phyloP scores from a whole-genome alignment of 2,113 vertebrate genomes.

The Ptychochromis oligacanthus region DNA sequence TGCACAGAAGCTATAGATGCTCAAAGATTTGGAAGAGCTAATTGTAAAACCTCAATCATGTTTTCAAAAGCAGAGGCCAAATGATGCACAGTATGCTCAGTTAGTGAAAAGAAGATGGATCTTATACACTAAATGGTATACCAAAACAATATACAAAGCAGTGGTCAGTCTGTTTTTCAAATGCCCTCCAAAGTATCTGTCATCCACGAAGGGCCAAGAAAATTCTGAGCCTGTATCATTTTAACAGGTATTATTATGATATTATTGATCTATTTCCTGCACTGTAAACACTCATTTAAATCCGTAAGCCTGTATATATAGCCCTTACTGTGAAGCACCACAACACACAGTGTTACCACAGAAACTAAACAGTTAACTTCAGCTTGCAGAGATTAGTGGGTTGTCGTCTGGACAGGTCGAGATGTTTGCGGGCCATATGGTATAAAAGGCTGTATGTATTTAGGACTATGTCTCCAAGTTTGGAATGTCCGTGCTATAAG shows the following conservation, averaged over 20 bases:
- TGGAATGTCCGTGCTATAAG: constrained; percentile 57
- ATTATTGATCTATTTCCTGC: constrained; percentile 54
- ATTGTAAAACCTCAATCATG: background rate
- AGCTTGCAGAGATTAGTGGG: constrained; percentile 59
- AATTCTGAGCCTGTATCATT: constrained; percentile 1
- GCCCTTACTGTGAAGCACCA: background rate
- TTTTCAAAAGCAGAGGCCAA: background rate
- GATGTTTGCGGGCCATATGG: constrained; percentile 23
- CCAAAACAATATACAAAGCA: background rate
- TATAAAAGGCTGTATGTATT: constrained; percentile 59
- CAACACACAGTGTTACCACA: constrained; percentile 48
- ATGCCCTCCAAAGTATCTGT: constrained; percentile 1
- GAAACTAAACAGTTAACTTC: constrained; percentile 59
- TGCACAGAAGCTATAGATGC: background rate
- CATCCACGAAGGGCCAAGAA: background rate
- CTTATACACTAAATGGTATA: background rate
- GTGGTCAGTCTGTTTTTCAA: constrained; percentile 17
- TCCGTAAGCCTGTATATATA: constrained; percentile 23
- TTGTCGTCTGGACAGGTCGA: constrained; percentile 59
- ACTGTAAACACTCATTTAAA: constrained; percentile 54
- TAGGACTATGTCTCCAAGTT: constrained; percentile 63
- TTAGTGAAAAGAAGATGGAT: background rate
- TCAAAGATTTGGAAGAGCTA: constrained; percentile 5
- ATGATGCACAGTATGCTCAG: background rate
- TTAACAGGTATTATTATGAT: no score